Percentiles rank a stretch among this genome's conserved stretches.
Evolutionary conservation across 2,113 vertebrate species (phyloP).

Genomic region (Empidonax traillii): DNA sequence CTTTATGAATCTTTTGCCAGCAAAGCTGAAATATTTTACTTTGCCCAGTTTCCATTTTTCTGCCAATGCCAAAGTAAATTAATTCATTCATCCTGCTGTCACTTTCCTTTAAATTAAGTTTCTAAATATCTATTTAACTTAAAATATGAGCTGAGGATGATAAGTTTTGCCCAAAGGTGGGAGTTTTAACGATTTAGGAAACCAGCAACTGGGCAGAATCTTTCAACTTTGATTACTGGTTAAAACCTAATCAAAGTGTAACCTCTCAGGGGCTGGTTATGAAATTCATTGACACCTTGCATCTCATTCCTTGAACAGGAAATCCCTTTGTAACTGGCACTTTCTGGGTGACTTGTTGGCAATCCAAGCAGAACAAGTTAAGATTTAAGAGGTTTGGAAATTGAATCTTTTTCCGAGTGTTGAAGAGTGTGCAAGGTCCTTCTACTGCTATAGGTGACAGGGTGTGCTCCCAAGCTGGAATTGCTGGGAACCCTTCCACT

Average conservation of each 20-base stretch:
- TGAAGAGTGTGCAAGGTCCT: neutral
- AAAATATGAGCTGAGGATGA: neutral
- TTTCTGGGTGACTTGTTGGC: neutral
- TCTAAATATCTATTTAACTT: neutral
- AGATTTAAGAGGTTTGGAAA: neutral
- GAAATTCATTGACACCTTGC: neutral
- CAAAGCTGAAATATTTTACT: constrained; percentile 13
- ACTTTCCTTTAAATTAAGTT: neutral
- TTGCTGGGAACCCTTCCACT: neutral
- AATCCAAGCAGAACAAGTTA: neutral
- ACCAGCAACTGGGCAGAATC: neutral
- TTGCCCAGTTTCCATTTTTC: neutral
- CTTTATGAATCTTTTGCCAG: neutral
- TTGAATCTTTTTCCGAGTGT: neutral
- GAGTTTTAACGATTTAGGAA: neutral
- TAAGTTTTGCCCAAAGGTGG: neutral
- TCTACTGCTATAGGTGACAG: neutral
- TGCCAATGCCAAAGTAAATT: neutral
- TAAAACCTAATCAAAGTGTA: neutral
- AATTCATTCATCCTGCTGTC: neutral
- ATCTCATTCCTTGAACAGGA: neutral
- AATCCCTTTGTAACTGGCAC: neutral
- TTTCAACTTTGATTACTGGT: neutral
- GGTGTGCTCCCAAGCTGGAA: neutral
- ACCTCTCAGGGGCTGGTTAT: neutral